Evolutionary conservation across 2,113 vertebrate species (phyloP).

Genomic region (Mastomys natalensis): DNA sequence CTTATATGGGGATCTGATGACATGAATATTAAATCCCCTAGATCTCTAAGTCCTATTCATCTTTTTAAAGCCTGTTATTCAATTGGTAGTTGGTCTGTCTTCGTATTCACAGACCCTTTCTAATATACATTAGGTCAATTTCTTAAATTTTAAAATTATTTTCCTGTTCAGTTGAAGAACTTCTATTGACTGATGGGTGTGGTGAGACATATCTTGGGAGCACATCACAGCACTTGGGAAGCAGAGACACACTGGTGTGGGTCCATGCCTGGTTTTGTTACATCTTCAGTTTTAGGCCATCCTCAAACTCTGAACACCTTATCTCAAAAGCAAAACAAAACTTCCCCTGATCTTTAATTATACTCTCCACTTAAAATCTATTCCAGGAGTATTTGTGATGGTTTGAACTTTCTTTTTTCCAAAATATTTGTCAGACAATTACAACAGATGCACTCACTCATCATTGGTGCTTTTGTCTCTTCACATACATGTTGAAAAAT

Average conservation of each 20-base stretch:
- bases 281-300: neutral
- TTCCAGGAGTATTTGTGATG: neutral
- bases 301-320: neutral
- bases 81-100: neutral
- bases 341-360: neutral
- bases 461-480: neutral
- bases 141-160: neutral
- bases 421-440: slow-evolving; percentile 11
- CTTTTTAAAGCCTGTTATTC: slow-evolving; percentile 5
- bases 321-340: neutral
- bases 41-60: neutral
- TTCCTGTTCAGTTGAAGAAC: neutral
- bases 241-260: neutral
- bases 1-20: slow-evolving; percentile 22
- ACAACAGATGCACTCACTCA: neutral
- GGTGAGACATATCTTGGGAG: too few species aligned
- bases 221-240: neutral
- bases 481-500: neutral
- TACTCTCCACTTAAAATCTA: neutral
- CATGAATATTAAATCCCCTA: neutral
- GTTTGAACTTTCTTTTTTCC: neutral
- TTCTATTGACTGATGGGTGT: neutral
- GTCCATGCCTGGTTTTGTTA: neutral
- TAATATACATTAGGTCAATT: neutral
- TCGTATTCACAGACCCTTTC: neutral